Evolutionary conservation across 2,113 vertebrate species (phyloP).

Genomic region (Gasterosteus nipponicus): DNA sequence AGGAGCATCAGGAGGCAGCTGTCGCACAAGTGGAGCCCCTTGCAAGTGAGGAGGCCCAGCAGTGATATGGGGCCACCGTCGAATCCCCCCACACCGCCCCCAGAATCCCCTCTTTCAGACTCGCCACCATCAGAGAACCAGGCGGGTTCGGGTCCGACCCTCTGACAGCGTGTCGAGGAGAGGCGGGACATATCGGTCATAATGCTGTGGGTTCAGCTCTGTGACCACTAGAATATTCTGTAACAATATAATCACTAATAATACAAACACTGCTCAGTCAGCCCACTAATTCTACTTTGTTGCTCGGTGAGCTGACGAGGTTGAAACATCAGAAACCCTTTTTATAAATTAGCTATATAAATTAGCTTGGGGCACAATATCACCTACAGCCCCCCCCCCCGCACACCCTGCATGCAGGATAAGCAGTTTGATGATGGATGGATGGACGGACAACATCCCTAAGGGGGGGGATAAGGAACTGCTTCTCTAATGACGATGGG

Average conservation of each 20-base stretch:
- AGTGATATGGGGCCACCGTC: constrained; percentile 76
- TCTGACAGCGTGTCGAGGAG: constrained; percentile 35
- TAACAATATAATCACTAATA: not conserved
- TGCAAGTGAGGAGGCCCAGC: constrained; percentile 47
- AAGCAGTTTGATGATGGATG: too few relatives aligned
- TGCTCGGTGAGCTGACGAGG: not conserved
- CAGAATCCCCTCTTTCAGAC: constrained; percentile 57
- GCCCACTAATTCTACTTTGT: constrained; percentile 1
- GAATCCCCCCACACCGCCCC: constrained; percentile 79
- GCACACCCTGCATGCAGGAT: too few relatives aligned
- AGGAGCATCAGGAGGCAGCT: constrained; percentile 73
- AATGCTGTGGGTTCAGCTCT: constrained; percentile 3
- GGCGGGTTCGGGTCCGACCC: constrained; percentile 27
- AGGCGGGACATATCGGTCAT: not conserved
- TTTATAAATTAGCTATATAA: too few relatives aligned
- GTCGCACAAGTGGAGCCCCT: constrained; percentile 49
- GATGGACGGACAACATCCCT: too few relatives aligned
- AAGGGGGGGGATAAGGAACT: too few relatives aligned
- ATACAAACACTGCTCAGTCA: not conserved
- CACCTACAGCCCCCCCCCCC: not conserved
- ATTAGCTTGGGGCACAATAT: not conserved
- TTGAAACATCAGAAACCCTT: not conserved
- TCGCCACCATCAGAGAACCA: constrained; percentile 14
- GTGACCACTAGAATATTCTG: not conserved
- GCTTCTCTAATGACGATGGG: not conserved